phyloP scores from a whole-genome alignment of 2,797 vertebrate genomes.

The Catamblyrhynchus diadema region DNA sequence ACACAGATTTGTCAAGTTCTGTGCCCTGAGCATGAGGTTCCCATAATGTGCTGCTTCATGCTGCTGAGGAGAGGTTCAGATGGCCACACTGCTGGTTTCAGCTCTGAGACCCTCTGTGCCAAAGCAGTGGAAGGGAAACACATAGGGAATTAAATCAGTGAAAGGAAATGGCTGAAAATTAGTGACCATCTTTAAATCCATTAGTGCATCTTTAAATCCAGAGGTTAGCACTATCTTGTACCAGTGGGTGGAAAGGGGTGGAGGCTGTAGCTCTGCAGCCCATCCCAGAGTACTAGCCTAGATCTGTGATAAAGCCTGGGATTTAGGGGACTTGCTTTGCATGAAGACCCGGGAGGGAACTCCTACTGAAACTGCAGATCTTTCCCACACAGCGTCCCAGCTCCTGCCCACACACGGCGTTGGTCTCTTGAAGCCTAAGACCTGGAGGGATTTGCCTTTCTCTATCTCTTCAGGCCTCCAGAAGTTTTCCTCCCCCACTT shows the following conservation, averaged over 20 bases:
- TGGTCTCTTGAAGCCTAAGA: conserved; percentile 32
- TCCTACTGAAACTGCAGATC: conserved; percentile 19
- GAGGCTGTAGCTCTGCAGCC: not conserved
- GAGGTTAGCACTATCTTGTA: not conserved
- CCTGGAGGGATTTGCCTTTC: conserved; percentile 30
- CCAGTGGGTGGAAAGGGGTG: not conserved
- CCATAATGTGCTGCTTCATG: not conserved
- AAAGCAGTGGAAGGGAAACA: not conserved
- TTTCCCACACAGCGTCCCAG: not conserved
- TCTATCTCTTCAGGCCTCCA: conserved; percentile 25
- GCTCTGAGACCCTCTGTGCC: not conserved
- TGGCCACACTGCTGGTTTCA: fast-evolving
- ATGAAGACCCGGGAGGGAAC: conserved; percentile 13
- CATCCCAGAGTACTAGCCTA: not conserved
- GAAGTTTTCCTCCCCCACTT: conserved; percentile 49
- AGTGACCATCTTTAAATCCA: not conserved
- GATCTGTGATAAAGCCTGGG: conserved; percentile 8
- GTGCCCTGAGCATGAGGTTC: not conserved
- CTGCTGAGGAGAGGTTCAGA: fast-evolving
- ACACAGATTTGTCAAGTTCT: not conserved
- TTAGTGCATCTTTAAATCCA: not conserved
- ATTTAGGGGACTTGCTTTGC: not conserved
- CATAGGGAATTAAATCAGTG: not conserved
- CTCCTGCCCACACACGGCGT: conserved; percentile 12
- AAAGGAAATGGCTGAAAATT: not conserved